Conservation (phyloP, 2,113 vertebrate species). For the Elanus axillaris region DNA sequence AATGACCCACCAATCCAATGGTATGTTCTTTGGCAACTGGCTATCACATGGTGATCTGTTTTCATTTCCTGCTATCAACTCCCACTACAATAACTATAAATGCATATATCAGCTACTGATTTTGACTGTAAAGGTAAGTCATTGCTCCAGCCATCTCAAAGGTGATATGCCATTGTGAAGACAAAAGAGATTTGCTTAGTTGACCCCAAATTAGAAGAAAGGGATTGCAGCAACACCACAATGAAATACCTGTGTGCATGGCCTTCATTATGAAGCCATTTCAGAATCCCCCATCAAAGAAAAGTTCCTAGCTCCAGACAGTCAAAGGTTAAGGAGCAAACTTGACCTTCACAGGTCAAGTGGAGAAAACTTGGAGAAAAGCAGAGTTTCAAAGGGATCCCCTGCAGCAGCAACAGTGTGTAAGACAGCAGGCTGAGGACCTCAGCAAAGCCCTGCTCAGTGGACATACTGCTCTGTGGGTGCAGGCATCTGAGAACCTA, state of each 20-base stretch:
- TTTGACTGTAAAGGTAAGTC: background rate
- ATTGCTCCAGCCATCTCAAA: background rate
- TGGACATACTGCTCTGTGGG: background rate
- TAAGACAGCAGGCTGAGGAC: background rate
- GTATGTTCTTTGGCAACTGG: background rate
- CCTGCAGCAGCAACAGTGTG: background rate
- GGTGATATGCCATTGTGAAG: background rate
- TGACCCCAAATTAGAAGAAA: background rate
- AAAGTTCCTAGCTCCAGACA: background rate
- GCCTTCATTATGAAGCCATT: background rate
- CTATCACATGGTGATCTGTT: background rate
- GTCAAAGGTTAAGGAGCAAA: background rate
- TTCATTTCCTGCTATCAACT: background rate
- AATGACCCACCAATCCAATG: background rate
- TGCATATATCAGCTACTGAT: background rate
- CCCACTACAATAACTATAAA: background rate
- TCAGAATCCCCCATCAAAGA: background rate
- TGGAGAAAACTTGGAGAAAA: no score
- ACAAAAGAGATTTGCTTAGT: background rate
- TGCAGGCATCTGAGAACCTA: background rate
- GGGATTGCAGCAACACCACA: background rate
- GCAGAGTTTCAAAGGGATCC: background rate
- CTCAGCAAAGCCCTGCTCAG: background rate
- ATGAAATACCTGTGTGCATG: background rate
- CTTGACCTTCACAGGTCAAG: background rate